These are phyloP conservation scores for Parauchenoglanis punctatus DNA, from an alignment of 2,797 vertebrate genomes.

Conservation along the genomic window DNA sequence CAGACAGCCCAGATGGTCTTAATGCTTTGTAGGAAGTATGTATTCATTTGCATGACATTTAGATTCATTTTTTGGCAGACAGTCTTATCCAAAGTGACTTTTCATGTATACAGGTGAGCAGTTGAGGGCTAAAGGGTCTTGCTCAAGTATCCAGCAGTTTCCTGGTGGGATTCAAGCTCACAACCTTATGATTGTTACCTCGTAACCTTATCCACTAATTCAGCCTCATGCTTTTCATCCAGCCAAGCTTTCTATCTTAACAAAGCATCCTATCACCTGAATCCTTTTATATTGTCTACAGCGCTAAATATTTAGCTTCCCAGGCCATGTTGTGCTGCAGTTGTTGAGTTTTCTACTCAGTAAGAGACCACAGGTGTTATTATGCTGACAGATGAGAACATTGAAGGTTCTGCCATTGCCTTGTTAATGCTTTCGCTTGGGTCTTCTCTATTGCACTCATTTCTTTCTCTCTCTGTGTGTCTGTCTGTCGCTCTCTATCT, in stretches of 20 bases:
- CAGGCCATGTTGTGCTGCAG: neutral
- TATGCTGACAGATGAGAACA: slow-evolving; percentile 41
- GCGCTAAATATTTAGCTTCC: neutral
- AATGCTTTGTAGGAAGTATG: no score
- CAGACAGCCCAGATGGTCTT: neutral
- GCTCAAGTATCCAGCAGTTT: neutral
- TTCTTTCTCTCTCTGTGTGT: slow-evolving; percentile 14
- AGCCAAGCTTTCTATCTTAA: neutral
- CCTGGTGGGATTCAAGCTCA: neutral
- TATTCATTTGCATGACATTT: neutral
- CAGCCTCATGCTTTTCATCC: neutral
- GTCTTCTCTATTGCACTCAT: slow-evolving; percentile 24
- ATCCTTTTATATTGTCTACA: neutral
- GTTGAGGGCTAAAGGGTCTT: neutral
- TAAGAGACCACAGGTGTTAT: slow-evolving; percentile 35
- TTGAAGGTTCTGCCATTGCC: slow-evolving; percentile 43
- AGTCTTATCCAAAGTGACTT: neutral
- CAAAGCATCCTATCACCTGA: neutral
- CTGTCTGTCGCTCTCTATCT: neutral
- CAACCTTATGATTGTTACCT: neutral
- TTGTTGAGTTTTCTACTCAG: neutral
- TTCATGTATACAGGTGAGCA: neutral
- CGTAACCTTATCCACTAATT: neutral
- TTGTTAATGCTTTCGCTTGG: slow-evolving; percentile 42
- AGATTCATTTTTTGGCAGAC: neutral